A percentile compares a stretch with the other conserved stretches of the same genome.
Conservation (phyloP, 2,797 vertebrate species). For the Myotis daubentonii region DNA sequence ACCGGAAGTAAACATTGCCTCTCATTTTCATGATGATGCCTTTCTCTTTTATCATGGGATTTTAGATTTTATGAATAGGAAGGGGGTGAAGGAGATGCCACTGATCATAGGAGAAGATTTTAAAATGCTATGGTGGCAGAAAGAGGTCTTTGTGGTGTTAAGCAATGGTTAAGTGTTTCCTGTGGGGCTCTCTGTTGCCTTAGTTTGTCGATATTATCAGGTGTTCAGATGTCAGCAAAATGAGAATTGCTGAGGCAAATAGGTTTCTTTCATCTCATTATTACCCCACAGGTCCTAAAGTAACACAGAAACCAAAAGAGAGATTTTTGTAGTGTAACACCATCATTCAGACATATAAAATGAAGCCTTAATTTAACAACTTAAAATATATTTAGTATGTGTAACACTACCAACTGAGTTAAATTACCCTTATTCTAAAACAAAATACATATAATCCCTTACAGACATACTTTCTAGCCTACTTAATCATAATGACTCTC, state of each 20-base stretch:
- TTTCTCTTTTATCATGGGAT: neutral
- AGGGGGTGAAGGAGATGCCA: neutral
- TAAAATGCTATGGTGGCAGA: neutral
- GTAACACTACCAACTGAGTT: neutral
- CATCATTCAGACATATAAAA: neutral
- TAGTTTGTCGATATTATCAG: neutral
- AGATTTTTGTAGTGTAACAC: neutral
- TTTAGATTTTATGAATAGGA: neutral
- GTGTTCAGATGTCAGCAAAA: neutral
- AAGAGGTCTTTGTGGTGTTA: neutral
- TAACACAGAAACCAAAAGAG: neutral
- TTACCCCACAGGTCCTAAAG: neutral
- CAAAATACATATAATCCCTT: neutral
- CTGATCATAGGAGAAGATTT: neutral
- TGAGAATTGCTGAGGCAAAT: neutral
- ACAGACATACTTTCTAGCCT: conserved; percentile 21
- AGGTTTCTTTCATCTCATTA: neutral
- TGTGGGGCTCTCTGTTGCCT: neutral
- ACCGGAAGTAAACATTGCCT: neutral
- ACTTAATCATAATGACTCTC: conserved; percentile 9
- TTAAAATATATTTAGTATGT: conserved; percentile 15
- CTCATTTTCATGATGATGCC: neutral
- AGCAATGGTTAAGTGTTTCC: neutral
- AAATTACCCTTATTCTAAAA: conserved; percentile 26
- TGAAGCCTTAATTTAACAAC: neutral